A percentile compares a stretch with the other conserved stretches of the same genome.
Evolutionary conservation across 2,888 invertebrate species (phyloP).

Genomic region (Papilio gigon): DNA sequence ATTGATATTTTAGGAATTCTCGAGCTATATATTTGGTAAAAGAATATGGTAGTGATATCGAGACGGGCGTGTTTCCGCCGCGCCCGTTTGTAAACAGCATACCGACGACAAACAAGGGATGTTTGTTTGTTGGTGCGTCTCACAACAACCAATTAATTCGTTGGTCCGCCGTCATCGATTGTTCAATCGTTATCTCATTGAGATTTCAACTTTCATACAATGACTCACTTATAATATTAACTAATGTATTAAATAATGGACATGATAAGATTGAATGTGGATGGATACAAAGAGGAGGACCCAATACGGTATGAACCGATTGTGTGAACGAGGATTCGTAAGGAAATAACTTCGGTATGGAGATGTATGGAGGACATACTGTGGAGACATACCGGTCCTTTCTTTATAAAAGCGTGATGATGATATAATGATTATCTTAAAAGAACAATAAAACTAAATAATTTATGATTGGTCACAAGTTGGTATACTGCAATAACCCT

Average conservation of each 20-base stretch:
- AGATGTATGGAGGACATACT: too few relatives aligned
- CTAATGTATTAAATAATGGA: not conserved
- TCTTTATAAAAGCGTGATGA: too few relatives aligned
- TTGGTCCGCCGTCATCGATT: conserved; percentile 15
- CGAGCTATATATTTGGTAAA: not conserved
- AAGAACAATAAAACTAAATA: not conserved
- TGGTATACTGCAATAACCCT: too few relatives aligned
- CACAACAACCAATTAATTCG: conserved; percentile 39
- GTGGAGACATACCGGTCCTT: too few relatives aligned
- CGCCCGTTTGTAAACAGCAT: conserved; percentile 37
- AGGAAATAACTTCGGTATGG: too few relatives aligned
- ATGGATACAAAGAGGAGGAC: not conserved
- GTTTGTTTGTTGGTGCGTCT: conserved; percentile 32
- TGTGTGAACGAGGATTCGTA: not conserved
- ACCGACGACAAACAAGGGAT: conserved; percentile 36
- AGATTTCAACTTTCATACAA: not conserved
- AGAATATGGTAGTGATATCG: not conserved
- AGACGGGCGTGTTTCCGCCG: conserved; percentile 16
- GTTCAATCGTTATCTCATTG: conserved; percentile 15
- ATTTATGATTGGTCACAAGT: too few relatives aligned
- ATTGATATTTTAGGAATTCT: not conserved
- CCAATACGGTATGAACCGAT: not conserved
- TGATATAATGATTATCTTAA: too few relatives aligned
- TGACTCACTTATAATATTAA: not conserved
- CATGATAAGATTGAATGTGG: not conserved